A percentile compares a stretch with the other conserved stretches of the same genome.
phyloP scores from a whole-genome alignment of 2,888 invertebrate species.

The Trichacis sp. region DNA sequence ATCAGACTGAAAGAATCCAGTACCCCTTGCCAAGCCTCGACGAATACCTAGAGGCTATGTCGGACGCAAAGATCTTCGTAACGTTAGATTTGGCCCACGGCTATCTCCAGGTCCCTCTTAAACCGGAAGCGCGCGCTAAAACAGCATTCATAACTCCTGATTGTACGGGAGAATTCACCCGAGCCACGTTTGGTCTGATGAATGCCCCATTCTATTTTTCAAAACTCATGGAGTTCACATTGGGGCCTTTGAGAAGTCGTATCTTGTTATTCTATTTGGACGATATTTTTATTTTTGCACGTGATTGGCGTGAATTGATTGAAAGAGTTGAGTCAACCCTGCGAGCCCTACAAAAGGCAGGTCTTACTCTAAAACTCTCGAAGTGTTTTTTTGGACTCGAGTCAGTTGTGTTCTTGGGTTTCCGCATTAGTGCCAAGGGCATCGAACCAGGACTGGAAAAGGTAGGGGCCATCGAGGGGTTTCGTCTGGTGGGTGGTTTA shows the following conservation, averaged over 20 bases:
- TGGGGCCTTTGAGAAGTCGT: conserved; percentile 21
- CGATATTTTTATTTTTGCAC: conserved; percentile 17
- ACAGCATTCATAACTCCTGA: conserved; percentile 46
- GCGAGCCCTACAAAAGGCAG: conserved; percentile 6
- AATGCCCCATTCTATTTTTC: conserved; percentile 52
- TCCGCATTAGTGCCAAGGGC: too few relatives aligned
- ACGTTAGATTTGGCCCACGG: conserved; percentile 22
- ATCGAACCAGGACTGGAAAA: too few relatives aligned
- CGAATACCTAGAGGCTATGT: conserved; percentile 23
- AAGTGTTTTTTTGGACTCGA: conserved; percentile 11
- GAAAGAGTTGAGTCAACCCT: background rate
- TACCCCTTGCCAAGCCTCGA: conserved; percentile 33
- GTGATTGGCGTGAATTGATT: conserved; percentile 16
- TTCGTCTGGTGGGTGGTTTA: too few relatives aligned
- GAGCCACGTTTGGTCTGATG: conserved; percentile 49
- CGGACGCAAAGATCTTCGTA: background rate
- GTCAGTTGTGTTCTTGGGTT: too few relatives aligned
- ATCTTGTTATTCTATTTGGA: conserved; percentile 26
- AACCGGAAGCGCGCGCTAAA: conserved; percentile 21
- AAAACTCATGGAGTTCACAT: conserved; percentile 29
- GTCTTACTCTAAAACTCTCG: conserved; percentile 5
- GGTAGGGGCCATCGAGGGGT: too few relatives aligned
- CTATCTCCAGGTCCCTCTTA: conserved; percentile 37
- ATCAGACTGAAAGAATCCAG: conserved; percentile 28
- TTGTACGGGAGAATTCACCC: conserved; percentile 46